A percentile compares a stretch with the other conserved stretches of the same genome.
phyloP scores from a whole-genome alignment of 2,888 invertebrate species.

The Amorpha juglandis region DNA sequence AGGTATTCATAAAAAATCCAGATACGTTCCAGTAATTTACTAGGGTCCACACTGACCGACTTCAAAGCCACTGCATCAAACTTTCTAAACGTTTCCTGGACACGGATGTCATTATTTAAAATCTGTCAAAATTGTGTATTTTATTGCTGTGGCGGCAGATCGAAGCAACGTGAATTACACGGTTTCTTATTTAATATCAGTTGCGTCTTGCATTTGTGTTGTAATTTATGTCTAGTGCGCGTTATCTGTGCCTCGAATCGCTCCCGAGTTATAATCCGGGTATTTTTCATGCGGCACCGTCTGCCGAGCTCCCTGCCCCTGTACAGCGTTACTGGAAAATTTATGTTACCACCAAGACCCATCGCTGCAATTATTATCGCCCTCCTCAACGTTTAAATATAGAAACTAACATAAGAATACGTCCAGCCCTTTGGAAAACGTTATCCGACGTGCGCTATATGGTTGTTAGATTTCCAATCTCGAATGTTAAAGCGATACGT shows the following conservation, averaged over 20 bases:
- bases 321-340: conserved; percentile 64
- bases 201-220: conserved; percentile 77
- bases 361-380: conserved; percentile 73
- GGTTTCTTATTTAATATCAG: conserved; percentile 84
- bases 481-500: conserved; percentile 9
- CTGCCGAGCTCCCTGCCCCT: conserved; percentile 49
- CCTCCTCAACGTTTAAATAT: conserved; percentile 44
- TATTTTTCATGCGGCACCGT: conserved; percentile 77
- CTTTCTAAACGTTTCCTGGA: conserved; percentile 80
- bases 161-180: conserved; percentile 80
- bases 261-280: conserved; percentile 80
- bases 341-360: conserved; percentile 69
- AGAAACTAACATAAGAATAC: conserved; percentile 1
- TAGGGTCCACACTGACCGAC: conserved; percentile 56
- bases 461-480: conserved; percentile 15
- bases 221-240: conserved; percentile 79
- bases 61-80: conserved; percentile 52
- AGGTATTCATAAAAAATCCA: not conserved
- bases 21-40: not conserved
- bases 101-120: conserved; percentile 82
- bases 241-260: conserved; percentile 78
- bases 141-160: conserved; percentile 74
- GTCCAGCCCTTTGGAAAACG: conserved; percentile 10
- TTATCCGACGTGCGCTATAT: conserved; percentile 22
- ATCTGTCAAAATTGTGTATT: conserved; percentile 82